A percentile compares a stretch with the other conserved stretches of the same genome.
phyloP scores from a whole-genome alignment of 2,888 invertebrate species.

The Polylopha cassiicola region DNA sequence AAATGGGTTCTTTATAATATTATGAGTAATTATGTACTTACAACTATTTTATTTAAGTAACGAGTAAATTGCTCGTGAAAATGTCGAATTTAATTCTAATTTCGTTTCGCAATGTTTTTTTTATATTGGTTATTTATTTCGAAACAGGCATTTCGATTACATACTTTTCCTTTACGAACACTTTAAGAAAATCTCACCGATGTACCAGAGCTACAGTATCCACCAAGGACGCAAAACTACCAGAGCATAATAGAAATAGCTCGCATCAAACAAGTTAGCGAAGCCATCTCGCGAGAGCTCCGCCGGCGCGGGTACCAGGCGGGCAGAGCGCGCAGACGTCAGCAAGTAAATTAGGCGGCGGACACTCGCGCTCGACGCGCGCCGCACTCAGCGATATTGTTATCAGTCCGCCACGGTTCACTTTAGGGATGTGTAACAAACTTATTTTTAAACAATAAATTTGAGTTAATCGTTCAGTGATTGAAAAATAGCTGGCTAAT shows the following conservation, averaged over 20 bases:
- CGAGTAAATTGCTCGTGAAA: too few relatives aligned
- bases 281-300: slow-evolving; percentile 26
- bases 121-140: too few relatives aligned
- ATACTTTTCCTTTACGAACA: not conserved
- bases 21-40: too few relatives aligned
- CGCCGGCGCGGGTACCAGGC: slow-evolving; percentile 31
- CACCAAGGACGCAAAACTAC: slow-evolving; percentile 12
- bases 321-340: slow-evolving; percentile 40
- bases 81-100: too few relatives aligned
- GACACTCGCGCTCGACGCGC: slow-evolving; percentile 34
- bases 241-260: slow-evolving; percentile 17
- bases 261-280: slow-evolving; percentile 21
- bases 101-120: too few relatives aligned
- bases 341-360: slow-evolving; percentile 50
- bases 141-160: too few relatives aligned
- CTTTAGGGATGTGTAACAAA: slow-evolving; percentile 40
- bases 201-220: slow-evolving; percentile 42
- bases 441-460: too few relatives aligned
- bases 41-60: too few relatives aligned
- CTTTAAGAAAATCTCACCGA: slow-evolving; percentile 1
- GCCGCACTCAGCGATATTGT: slow-evolving; percentile 72
- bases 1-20: too few relatives aligned
- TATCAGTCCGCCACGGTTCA: slow-evolving; percentile 64
- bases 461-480: too few relatives aligned
- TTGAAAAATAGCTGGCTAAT: too few relatives aligned